Evolutionary conservation across 2,888 invertebrate genomes (phyloP).

Genomic region (Nephrotoma guestfalica): DNA sequence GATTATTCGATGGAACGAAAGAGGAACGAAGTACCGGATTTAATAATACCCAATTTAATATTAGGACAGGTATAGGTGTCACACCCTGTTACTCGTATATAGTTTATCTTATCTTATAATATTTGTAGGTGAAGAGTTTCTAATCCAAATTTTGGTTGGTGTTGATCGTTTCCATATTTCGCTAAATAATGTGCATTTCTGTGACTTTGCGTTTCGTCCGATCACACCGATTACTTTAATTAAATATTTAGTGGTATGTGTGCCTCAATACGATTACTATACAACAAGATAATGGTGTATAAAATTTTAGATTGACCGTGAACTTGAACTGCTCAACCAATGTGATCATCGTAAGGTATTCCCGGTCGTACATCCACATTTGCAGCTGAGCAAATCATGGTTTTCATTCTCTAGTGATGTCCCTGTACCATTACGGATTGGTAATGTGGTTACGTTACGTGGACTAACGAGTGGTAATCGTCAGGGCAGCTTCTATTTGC

Average conservation of each 20-base stretch:
- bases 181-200: background rate
- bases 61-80: background rate
- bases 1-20: background rate
- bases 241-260: background rate
- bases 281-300: too few species aligned
- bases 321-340: background rate
- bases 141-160: background rate
- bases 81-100: background rate
- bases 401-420: background rate
- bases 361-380: background rate
- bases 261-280: background rate
- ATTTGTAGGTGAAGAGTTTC: background rate
- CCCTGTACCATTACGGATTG: background rate
- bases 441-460: background rate
- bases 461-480: background rate
- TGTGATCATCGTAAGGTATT: background rate
- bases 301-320: background rate
- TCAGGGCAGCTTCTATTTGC: background rate
- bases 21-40: background rate
- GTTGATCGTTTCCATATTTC: background rate
- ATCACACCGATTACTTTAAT: background rate
- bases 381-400: background rate
- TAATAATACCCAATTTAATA: background rate
- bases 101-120: background rate
- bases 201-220: background rate